These are phyloP conservation scores for Corythornis leucogaster DNA, from an alignment of 2,797 vertebrate genomes.

Conservation along the genomic window DNA sequence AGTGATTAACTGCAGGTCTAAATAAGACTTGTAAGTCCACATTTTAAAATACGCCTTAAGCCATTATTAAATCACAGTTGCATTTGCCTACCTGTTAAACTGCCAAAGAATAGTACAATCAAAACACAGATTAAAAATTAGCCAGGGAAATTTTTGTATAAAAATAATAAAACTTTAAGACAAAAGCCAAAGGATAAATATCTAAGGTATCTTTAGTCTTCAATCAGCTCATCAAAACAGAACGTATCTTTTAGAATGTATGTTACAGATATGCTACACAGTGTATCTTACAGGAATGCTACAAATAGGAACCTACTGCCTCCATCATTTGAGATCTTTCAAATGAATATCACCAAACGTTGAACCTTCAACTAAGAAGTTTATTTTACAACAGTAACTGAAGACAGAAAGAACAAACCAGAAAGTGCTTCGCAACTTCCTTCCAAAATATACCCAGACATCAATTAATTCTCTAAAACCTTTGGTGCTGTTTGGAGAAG, in stretches of 20 bases:
- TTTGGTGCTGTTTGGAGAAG: slow-evolving; percentile 21
- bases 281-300: slow-evolving; percentile 67
- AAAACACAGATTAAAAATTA: slow-evolving; percentile 79
- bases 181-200: slow-evolving; percentile 82
- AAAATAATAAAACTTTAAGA: slow-evolving; percentile 82
- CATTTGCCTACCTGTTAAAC: slow-evolving; percentile 37
- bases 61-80: slow-evolving; percentile 47
- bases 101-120: slow-evolving; percentile 57
- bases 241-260: slow-evolving; percentile 54
- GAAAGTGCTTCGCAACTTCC: slow-evolving; percentile 49
- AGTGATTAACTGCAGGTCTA: slow-evolving; percentile 59
- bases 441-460: slow-evolving; percentile 19
- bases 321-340: slow-evolving; percentile 8
- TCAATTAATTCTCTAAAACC: slow-evolving; percentile 19
- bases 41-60: slow-evolving; percentile 49
- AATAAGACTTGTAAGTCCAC: slow-evolving; percentile 40
- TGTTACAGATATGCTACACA: slow-evolving; percentile 72
- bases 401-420: not conserved
- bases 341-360: not conserved
- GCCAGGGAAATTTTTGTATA: slow-evolving; percentile 76
- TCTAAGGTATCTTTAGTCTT: slow-evolving; percentile 77
- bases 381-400: slow-evolving; percentile 37
- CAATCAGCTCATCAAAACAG: slow-evolving; percentile 67
- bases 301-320: slow-evolving; percentile 54
- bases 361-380: slow-evolving; percentile 28